Conservation (phyloP, 1,140 invertebrate genomes). For the Dendroctonus valens region DNA sequence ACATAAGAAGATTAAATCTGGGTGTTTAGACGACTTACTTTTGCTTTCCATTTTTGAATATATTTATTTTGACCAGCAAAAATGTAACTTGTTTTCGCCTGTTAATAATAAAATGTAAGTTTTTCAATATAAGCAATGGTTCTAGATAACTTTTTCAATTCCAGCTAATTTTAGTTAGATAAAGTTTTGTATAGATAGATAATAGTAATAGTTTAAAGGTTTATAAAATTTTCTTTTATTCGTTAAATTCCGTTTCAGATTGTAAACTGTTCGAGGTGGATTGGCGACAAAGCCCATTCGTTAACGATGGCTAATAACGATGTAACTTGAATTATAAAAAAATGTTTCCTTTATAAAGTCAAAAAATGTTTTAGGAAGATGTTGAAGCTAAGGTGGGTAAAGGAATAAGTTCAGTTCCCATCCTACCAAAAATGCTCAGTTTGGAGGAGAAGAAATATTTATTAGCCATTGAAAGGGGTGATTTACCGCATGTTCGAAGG, state of each 20-base stretch:
- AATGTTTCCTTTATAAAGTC: not conserved
- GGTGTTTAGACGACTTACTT: not conserved
- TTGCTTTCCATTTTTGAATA: not conserved
- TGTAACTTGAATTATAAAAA: not conserved
- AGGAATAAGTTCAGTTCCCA: conserved; percentile 48
- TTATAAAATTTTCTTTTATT: too few relatives aligned
- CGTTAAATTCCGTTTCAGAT: not conserved
- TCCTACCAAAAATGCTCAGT: conserved; percentile 67
- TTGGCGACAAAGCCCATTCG: not conserved
- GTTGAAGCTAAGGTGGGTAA: conserved; percentile 32
- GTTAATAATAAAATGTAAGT: not conserved
- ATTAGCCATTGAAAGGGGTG: conserved; percentile 79
- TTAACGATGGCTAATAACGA: not conserved
- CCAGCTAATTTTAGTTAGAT: not conserved
- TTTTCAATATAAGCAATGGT: not conserved
- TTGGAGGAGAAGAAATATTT: conserved; percentile 83
- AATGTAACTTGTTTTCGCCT: not conserved
- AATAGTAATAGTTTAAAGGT: not conserved
- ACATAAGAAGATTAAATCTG: conserved; percentile 19
- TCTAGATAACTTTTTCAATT: not conserved
- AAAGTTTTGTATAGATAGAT: not conserved
- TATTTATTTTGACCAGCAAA: not conserved
- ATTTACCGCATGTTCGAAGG: conserved; percentile 75
- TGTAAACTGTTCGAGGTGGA: not conserved
- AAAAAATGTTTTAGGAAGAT: conserved; percentile 32